phyloP scores from a whole-genome alignment of 2,888 invertebrate species.

The Campoletis raptor region DNA sequence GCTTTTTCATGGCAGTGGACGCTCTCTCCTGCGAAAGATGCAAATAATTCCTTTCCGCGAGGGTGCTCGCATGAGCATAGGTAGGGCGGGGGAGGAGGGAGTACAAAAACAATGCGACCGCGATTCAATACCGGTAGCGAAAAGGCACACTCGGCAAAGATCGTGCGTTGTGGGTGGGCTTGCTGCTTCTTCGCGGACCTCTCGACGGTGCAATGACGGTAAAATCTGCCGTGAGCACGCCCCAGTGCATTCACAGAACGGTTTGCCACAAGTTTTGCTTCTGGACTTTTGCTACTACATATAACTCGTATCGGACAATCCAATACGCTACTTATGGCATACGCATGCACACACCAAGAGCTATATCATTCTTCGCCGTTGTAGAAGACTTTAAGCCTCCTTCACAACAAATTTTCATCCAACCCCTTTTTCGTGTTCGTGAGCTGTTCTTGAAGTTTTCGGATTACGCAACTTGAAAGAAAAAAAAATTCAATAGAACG shows the following conservation, averaged over 20 bases:
- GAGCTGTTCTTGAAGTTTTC: neutral
- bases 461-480: neutral
- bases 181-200: slow-evolving; percentile 67
- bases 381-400: slow-evolving; percentile 62
- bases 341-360: slow-evolving; percentile 75
- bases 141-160: slow-evolving; percentile 78
- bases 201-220: slow-evolving; percentile 71
- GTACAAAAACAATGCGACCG: slow-evolving; percentile 82
- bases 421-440: neutral
- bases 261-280: slow-evolving; percentile 59
- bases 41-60: slow-evolving; percentile 80
- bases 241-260: slow-evolving; percentile 68
- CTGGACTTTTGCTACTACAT: slow-evolving; percentile 74
- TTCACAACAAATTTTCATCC: slow-evolving; percentile 46
- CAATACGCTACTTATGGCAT: slow-evolving; percentile 79
- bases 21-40: slow-evolving; percentile 73
- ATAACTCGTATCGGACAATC: slow-evolving; percentile 80
- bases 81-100: slow-evolving; percentile 17
- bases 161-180: slow-evolving; percentile 85
- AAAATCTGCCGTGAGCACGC: slow-evolving; percentile 66
- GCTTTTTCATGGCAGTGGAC: slow-evolving; percentile 51
- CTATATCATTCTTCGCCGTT: slow-evolving; percentile 52
- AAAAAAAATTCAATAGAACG: neutral
- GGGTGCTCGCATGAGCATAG: slow-evolving; percentile 79
- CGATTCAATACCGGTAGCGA: slow-evolving; percentile 85